Percentiles rank a stretch among this genome's conserved stretches.
These are phyloP conservation scores for Bombus huntii DNA, from an alignment of 1,140 invertebrate genomes.

Conservation along the genomic window DNA sequence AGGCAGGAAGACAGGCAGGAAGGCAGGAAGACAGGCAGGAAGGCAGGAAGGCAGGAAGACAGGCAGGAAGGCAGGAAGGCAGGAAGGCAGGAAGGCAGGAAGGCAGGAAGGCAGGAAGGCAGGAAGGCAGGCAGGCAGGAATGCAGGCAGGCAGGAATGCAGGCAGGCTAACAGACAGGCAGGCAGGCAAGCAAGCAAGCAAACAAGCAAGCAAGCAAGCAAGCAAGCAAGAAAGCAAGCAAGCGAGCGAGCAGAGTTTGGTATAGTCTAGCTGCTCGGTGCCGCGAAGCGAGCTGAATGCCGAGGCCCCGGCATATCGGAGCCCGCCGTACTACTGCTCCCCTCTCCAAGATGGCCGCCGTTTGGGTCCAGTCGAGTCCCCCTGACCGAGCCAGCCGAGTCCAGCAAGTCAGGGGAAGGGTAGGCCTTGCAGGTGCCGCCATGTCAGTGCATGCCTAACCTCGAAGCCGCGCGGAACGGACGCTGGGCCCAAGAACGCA, in stretches of 20 bases:
- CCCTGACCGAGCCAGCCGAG: constrained; percentile 72
- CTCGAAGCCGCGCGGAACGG: constrained; percentile 79
- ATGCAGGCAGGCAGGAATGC: background rate
- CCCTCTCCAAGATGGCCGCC: constrained; percentile 81
- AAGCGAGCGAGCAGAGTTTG: constrained; percentile 47
- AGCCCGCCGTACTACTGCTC: constrained; percentile 59
- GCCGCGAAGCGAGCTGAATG: constrained; percentile 66
- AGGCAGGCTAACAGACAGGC: no score
- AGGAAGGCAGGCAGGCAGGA: accelerated
- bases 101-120: constrained; percentile 1
- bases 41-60: accelerated
- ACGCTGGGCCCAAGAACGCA: constrained; percentile 71
- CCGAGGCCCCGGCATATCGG: constrained; percentile 54
- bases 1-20: background rate
- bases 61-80: no score
- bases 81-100: background rate
- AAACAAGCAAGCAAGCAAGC: constrained; percentile 11
- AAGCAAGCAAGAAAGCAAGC: constrained; percentile 33
- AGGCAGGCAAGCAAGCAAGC: background rate
- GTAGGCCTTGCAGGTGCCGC: constrained; percentile 81
- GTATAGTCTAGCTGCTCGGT: constrained; percentile 69
- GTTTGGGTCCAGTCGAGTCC: constrained; percentile 73
- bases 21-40: accelerated
- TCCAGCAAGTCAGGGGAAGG: constrained; percentile 74
- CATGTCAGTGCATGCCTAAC: constrained; percentile 83